phyloP scores from a whole-genome alignment of 1,140 invertebrate species.

The Ips typographus region DNA sequence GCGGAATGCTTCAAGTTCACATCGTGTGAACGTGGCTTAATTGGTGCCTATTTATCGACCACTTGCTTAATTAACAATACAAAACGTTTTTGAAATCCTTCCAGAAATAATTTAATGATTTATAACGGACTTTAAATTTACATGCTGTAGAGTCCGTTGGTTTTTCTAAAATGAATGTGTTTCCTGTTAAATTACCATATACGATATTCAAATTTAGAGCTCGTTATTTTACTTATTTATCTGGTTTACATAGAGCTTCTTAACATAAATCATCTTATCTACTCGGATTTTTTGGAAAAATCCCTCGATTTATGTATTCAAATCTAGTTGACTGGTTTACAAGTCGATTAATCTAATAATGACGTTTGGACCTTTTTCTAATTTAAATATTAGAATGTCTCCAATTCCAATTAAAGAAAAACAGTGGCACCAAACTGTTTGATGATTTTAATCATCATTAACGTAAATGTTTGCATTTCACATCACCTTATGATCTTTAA shows the following conservation, averaged over 20 bases:
- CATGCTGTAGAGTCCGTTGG: constrained; percentile 16
- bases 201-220: constrained; percentile 23
- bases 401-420: background rate
- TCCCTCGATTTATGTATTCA: constrained; percentile 17
- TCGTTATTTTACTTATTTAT: constrained; percentile 29
- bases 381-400: background rate
- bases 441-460: too few species aligned
- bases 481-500: too few species aligned
- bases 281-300: constrained; percentile 1
- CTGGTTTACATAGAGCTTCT: constrained; percentile 15
- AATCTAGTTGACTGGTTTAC: constrained; percentile 12
- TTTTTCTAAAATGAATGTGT: constrained; percentile 19
- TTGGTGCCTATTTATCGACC: constrained; percentile 17
- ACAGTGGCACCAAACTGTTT: too few species aligned
- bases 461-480: too few species aligned
- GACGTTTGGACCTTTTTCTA: background rate
- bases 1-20: background rate
- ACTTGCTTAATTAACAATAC: constrained; percentile 23
- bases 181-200: constrained; percentile 20
- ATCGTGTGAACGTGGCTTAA: constrained; percentile 14
- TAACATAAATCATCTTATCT: constrained; percentile 28
- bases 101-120: constrained; percentile 28
- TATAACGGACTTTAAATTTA: constrained; percentile 16
- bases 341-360: constrained; percentile 12
- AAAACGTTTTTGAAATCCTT: constrained; percentile 22